Evolutionary conservation across 37 sponge, comb jelly and placozoan genomes (phyloP).

Genomic region (Theonella swinhoei): DNA sequence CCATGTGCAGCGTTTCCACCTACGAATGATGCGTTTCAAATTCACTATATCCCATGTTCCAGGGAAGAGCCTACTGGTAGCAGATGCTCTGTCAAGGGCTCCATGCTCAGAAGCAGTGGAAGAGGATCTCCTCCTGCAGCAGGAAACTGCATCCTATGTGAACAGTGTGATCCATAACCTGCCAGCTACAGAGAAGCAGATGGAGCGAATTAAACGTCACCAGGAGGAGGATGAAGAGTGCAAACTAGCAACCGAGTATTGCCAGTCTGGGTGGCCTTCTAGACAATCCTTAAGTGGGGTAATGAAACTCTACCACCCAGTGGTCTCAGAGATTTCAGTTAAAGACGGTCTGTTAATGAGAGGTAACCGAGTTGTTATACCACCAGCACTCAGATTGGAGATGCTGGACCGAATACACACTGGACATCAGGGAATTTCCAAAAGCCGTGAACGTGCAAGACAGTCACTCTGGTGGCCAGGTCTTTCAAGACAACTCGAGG

Average conservation of each 20-base stretch:
- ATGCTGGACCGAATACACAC: constrained; percentile 42
- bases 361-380: constrained; percentile 29
- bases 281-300: neutral
- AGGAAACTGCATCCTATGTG: neutral
- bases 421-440: constrained; percentile 57
- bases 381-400: constrained; percentile 26
- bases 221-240: constrained; percentile 52
- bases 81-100: constrained; percentile 56
- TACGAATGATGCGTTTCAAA: constrained; percentile 45
- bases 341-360: constrained; percentile 34
- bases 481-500: constrained; percentile 29
- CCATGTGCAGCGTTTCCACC: constrained; percentile 46
- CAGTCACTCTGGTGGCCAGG: constrained; percentile 57
- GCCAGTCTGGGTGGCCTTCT: constrained; percentile 13
- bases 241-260: constrained; percentile 10
- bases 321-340: constrained; percentile 20
- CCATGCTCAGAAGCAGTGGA: constrained; percentile 4
- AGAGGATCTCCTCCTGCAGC: neutral
- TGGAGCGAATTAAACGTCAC: constrained; percentile 7
- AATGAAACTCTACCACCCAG: constrained; percentile 5
- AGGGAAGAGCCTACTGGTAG: constrained; percentile 39
- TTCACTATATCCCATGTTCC: constrained; percentile 63
- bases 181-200: constrained; percentile 30
- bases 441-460: constrained; percentile 37
- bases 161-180: constrained; percentile 7